Percentiles rank a stretch among this genome's conserved stretches.
These are phyloP conservation scores for Serinus canaria DNA, from an alignment of 2,113 vertebrate species.

Conservation along the genomic window DNA sequence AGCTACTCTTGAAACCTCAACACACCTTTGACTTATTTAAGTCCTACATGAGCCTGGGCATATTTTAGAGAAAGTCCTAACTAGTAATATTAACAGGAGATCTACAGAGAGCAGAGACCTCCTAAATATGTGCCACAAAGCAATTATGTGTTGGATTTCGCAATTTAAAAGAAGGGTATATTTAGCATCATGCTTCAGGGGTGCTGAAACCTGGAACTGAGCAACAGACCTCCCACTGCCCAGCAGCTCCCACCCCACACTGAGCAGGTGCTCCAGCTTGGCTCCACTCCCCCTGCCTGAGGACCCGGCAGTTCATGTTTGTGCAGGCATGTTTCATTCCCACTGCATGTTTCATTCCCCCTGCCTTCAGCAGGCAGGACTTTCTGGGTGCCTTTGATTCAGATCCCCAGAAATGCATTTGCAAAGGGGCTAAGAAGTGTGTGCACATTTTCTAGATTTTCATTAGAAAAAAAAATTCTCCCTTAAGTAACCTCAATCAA, in stretches of 20 bases:
- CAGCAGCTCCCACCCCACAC: background rate
- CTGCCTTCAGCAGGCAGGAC: rapidly evolving
- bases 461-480: background rate
- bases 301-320: rapidly evolving
- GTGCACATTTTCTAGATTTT: background rate
- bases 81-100: constrained; percentile 35
- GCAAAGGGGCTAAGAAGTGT: background rate
- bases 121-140: background rate
- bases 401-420: background rate
- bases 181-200: background rate
- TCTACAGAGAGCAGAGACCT: background rate
- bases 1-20: background rate
- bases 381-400: background rate
- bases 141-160: constrained; percentile 30
- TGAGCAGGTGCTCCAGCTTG: rapidly evolving
- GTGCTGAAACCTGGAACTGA: background rate
- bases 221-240: background rate
- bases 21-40: background rate
- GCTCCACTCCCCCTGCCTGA: rapidly evolving
- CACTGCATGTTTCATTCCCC: rapidly evolving
- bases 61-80: constrained; percentile 13
- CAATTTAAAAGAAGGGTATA: background rate
- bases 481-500: background rate
- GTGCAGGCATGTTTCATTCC: background rate
- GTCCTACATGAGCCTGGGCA: background rate